Evolutionary conservation across 1,140 invertebrate genomes (phyloP).

Genomic region (Diorhabda sublineata): DNA sequence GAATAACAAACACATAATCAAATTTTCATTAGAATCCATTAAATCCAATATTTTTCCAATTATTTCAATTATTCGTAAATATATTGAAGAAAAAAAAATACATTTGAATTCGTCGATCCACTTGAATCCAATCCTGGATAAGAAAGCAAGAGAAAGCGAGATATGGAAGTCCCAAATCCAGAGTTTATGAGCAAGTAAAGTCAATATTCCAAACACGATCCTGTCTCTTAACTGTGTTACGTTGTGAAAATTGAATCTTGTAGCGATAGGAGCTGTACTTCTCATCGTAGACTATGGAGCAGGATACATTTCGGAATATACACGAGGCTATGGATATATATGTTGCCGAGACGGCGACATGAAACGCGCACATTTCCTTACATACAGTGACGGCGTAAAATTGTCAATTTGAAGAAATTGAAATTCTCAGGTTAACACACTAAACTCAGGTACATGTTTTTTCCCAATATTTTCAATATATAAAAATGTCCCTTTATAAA

Average conservation of each 20-base stretch:
- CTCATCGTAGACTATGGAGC: conserved; percentile 12
- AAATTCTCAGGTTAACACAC: too few species aligned
- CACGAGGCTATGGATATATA: background rate
- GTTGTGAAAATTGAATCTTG: conserved; percentile 45
- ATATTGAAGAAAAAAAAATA: background rate
- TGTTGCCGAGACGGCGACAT: background rate
- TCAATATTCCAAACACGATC: conserved; percentile 44
- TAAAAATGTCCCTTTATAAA: too few species aligned
- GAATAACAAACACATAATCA: too few species aligned
- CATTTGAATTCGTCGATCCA: too few species aligned
- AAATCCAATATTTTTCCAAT: background rate
- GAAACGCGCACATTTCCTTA: background rate
- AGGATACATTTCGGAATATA: conserved; percentile 13
- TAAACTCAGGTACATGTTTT: too few species aligned
- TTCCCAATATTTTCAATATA: too few species aligned
- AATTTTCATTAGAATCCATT: background rate
- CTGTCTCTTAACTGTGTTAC: conserved; percentile 44
- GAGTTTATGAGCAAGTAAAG: conserved; percentile 38
- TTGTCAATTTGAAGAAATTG: too few species aligned
- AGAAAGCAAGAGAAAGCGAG: background rate
- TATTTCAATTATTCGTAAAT: background rate
- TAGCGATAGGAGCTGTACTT: conserved; percentile 32
- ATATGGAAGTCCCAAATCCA: conserved; percentile 27
- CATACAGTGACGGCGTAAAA: background rate
- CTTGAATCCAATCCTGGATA: background rate